These are phyloP conservation scores for Tenualosa ilisha DNA, from an alignment of 2,797 vertebrate genomes.

Conservation along the genomic window DNA sequence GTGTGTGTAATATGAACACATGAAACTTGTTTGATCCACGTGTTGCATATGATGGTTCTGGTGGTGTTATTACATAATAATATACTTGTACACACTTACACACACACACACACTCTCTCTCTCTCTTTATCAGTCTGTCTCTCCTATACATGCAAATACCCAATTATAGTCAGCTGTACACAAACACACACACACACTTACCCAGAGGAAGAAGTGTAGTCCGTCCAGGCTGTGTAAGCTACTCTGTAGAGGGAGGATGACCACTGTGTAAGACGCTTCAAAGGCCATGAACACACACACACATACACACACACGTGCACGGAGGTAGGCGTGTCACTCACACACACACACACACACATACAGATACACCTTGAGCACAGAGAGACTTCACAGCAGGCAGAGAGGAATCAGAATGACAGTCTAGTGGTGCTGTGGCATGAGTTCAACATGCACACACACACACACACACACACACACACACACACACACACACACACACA, in stretches of 20 bases:
- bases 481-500: constrained; percentile 19
- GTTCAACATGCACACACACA: constrained; percentile 18
- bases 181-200: constrained; percentile 59
- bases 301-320: constrained; percentile 38
- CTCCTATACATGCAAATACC: not conserved
- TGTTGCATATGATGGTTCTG: too few relatives aligned
- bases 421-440: constrained; percentile 4
- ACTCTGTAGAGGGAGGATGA: constrained; percentile 77
- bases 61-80: too few relatives aligned
- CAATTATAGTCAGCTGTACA: too few relatives aligned
- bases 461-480: constrained; percentile 9
- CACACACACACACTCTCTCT: not conserved
- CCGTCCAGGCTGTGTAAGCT: constrained; percentile 75
- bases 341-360: constrained; percentile 18
- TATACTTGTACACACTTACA: too few relatives aligned
- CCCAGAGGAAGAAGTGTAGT: constrained; percentile 79
- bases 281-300: constrained; percentile 71
- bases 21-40: too few relatives aligned
- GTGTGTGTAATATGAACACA: too few relatives aligned
- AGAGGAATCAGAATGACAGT: constrained; percentile 30
- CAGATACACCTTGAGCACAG: not conserved
- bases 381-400: not conserved
- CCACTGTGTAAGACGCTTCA: constrained; percentile 75
- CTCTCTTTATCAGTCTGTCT: too few relatives aligned
- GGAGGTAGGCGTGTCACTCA: not conserved